Base-by-base conservation (phyloP, 2,888 invertebrate species). In the Clistopyga incitator region DNA sequence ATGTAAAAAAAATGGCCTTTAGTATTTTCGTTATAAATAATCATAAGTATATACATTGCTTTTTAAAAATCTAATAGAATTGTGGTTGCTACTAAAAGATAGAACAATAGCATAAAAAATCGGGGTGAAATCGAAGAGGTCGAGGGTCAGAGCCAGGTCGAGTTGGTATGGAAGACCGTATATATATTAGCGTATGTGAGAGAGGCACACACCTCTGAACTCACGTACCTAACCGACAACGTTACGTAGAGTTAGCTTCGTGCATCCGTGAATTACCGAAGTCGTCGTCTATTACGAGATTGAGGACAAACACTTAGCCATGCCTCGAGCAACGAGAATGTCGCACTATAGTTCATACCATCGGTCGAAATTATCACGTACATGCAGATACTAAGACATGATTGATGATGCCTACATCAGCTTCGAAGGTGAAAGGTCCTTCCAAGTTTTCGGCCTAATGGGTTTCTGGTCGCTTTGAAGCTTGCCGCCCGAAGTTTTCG, bases 241-340 rank as follows among this genome's bases (percentile, higher is more conserved):
- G 84, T 89, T 87, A 87, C 82, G 87, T 84, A 85, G 86, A 86
- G 85, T 84, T 85, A 81, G 86, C 84, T 83, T 84, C 70, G 56
- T 29, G 56, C 59, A 68, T 42, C 82, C 83, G 70, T 86, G 85
- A 86, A 88, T 88, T 89, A 87, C 87, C 83, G 83, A 86, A 86
- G 84, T 82, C 86, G 65, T 83, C 84, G 82, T 87, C 86, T 86
- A 87, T 90, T 88, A 89, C 83, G 78, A 88, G 86, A 88, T 90
- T 82, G 81, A 75, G 87, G 86, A 85, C 83, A 85, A 89, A 86
- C 88, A 87, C 86, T 86, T 88, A 61, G 56, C 50, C 34, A 4
- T 52, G 54, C 47, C 38, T 47, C 25, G 56, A 64, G 50, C 38
- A 56, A 59, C 29, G 68, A 59, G 10, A 42, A 47, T 47, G 18